phyloP scores from a whole-genome alignment of 2,797 vertebrate species.

The Pelochelys cantorii region DNA sequence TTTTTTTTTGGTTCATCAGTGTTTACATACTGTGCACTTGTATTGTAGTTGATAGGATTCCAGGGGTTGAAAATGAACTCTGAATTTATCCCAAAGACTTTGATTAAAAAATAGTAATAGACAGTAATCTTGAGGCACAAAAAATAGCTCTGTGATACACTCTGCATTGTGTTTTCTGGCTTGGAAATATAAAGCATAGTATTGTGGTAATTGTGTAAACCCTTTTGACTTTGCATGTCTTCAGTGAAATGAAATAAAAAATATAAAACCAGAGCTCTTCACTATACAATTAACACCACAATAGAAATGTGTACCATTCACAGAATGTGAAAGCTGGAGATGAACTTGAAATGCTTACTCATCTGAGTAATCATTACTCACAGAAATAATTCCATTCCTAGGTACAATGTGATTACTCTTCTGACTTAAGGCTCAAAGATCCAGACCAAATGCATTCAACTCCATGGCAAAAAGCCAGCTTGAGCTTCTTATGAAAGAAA shows the following conservation, averaged over 20 bases:
- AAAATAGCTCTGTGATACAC: background rate
- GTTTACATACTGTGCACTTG: background rate
- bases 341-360: slow-evolving; percentile 20
- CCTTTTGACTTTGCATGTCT: background rate
- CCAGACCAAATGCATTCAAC: slow-evolving; percentile 20
- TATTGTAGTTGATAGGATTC: background rate
- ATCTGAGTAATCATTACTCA: slow-evolving; percentile 23
- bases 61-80: background rate
- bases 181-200: background rate
- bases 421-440: slow-evolving; percentile 23
- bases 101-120: background rate
- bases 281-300: background rate
- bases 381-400: slow-evolving; percentile 21
- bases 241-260: background rate
- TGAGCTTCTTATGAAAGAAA: slow-evolving; percentile 37
- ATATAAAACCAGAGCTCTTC: rapidly evolving
- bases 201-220: background rate
- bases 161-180: background rate
- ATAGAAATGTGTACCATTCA: background rate
- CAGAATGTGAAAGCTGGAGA: background rate
- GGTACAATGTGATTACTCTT: slow-evolving; percentile 51
- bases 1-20: background rate
- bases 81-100: background rate
- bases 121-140: background rate
- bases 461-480: slow-evolving; percentile 35